Percentiles rank a stretch among this genome's conserved stretches.
These are phyloP conservation scores for Plecotus auritus DNA, from an alignment of 2,113 vertebrate genomes.

Conservation along the genomic window DNA sequence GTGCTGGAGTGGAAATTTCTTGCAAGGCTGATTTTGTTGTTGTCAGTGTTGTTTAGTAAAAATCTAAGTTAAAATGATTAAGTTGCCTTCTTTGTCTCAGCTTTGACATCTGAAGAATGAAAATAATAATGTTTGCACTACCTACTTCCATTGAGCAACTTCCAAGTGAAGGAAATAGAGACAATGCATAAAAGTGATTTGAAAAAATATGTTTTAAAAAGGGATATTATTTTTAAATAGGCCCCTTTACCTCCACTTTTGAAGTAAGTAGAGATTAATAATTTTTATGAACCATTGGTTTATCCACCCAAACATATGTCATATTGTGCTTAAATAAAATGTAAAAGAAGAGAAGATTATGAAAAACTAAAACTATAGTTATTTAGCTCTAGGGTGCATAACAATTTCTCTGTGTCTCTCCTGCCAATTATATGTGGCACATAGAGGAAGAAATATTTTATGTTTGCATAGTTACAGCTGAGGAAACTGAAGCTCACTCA, in stretches of 20 bases:
- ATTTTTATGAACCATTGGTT: neutral
- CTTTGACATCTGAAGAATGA: slow-evolving; percentile 50
- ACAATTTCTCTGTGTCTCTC: neutral
- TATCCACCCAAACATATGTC: neutral
- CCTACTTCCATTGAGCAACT: neutral
- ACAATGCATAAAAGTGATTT: neutral
- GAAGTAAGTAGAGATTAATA: neutral
- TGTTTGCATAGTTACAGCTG: neutral
- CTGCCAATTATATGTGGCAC: neutral
- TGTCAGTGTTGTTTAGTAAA: slow-evolving; percentile 40
- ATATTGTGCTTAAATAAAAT: neutral
- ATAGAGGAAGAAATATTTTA: neutral
- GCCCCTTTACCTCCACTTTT: neutral
- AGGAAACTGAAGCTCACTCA: neutral
- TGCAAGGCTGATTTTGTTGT: slow-evolving; percentile 61
- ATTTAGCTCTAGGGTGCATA: neutral
- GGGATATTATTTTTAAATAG: neutral
- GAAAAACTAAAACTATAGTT: neutral
- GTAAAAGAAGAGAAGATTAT: neutral
- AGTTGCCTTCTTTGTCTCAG: slow-evolving; percentile 41
- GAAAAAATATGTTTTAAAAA: neutral
- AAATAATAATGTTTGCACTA: slow-evolving; percentile 40
- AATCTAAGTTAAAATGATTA: slow-evolving; percentile 38
- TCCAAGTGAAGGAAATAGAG: neutral
- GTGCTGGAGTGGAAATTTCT: slow-evolving; percentile 50